Evolutionary conservation across 2,888 invertebrate genomes (phyloP).

Genomic region (Yponomeuta sedellus): DNA sequence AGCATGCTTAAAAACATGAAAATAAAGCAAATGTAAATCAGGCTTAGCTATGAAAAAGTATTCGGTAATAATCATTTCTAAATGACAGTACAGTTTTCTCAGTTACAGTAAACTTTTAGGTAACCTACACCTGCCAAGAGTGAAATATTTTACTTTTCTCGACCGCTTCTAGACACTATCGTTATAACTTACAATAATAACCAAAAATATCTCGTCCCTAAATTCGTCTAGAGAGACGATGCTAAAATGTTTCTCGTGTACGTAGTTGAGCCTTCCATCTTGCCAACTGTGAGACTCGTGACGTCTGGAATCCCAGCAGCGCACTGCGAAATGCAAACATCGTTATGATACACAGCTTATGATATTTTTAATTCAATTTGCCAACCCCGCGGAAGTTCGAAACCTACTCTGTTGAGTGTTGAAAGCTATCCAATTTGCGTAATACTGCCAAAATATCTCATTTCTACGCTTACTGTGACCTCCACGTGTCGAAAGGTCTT

Average conservation of each 20-base stretch:
- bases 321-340: constrained; percentile 39
- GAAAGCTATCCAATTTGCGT: constrained; percentile 78
- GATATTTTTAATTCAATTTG: constrained; percentile 76
- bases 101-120: too few species aligned
- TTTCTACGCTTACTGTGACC: constrained; percentile 70
- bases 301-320: background rate
- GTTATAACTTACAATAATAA: background rate
- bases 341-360: constrained; percentile 68
- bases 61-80: too few species aligned
- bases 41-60: too few species aligned
- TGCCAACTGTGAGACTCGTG: background rate
- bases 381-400: constrained; percentile 68
- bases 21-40: too few species aligned
- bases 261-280: background rate
- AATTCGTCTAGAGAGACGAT: background rate
- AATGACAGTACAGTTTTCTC: too few species aligned
- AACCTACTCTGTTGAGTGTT: constrained; percentile 76
- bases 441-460: constrained; percentile 77
- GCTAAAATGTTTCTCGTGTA: constrained; percentile 2
- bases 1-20: too few species aligned
- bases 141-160: too few species aligned
- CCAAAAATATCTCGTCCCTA: background rate
- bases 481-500: constrained; percentile 33
- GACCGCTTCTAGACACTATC: too few species aligned
- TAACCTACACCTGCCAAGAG: too few species aligned